Conservation (phyloP, 2,888 invertebrate species). For the Hyposoter dolosus region DNA sequence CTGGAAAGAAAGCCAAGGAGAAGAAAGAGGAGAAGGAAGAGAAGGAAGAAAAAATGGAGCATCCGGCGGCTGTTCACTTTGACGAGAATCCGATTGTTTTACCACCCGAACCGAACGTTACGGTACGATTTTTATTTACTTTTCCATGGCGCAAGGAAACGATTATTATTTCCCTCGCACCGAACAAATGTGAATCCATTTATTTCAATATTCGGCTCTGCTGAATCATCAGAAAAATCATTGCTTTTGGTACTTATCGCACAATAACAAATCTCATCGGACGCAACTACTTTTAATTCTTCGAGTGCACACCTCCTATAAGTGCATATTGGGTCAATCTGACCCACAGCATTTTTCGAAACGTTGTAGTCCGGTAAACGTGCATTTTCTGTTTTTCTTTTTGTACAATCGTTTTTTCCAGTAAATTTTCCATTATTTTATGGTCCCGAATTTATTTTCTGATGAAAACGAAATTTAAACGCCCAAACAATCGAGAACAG, state of each 20-base stretch:
- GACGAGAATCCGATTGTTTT: constrained; percentile 89
- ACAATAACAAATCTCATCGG: neutral
- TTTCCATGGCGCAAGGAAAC: neutral
- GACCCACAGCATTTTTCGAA: too few relatives aligned
- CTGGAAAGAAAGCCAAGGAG: constrained; percentile 83
- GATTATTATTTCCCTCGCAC: neutral
- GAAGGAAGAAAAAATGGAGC: constrained; percentile 88
- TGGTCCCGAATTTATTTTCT: too few relatives aligned
- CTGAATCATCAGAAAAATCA: neutral
- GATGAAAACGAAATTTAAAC: too few relatives aligned
- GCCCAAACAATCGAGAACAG: too few relatives aligned
- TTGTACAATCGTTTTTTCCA: too few relatives aligned
- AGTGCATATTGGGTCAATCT: too few relatives aligned
- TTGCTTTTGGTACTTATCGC: constrained; percentile 2
- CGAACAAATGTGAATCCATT: neutral
- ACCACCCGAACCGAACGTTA: constrained; percentile 85
- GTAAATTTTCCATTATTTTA: too few relatives aligned
- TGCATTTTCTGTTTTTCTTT: too few relatives aligned
- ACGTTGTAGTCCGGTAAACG: too few relatives aligned
- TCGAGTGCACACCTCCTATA: too few relatives aligned
- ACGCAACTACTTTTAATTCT: neutral
- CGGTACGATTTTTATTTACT: constrained; percentile 53
- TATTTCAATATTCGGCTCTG: neutral
- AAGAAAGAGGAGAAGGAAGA: constrained; percentile 86
- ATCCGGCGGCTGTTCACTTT: constrained; percentile 89